phyloP scores from a whole-genome alignment of 2,888 invertebrate genomes.

The Tuberolachnus salignus region DNA sequence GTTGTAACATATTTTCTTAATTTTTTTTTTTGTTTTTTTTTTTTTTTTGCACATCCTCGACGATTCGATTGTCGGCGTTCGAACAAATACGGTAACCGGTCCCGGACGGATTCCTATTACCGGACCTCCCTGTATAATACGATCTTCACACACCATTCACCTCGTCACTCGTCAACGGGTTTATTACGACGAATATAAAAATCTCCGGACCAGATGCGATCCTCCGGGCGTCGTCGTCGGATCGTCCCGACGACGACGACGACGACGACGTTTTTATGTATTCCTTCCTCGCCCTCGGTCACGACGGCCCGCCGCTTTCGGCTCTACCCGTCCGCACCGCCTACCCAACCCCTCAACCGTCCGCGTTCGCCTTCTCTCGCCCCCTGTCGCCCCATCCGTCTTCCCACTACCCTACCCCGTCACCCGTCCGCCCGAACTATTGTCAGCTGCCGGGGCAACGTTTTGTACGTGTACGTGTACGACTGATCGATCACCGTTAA shows the following conservation, averaged over 20 bases:
- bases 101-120: background rate
- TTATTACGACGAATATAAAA: slow-evolving; percentile 11
- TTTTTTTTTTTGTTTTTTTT: too few relatives aligned
- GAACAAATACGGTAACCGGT: background rate
- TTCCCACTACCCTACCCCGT: background rate
- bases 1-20: too few relatives aligned
- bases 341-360: too few relatives aligned
- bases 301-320: background rate
- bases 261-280: slow-evolving; percentile 50
- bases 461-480: slow-evolving; percentile 13
- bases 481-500: slow-evolving; percentile 44
- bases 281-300: slow-evolving; percentile 20
- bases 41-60: too few relatives aligned
- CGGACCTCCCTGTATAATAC: slow-evolving; percentile 3
- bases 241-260: slow-evolving; percentile 33
- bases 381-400: too few relatives aligned
- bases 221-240: slow-evolving; percentile 26
- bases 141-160: background rate
- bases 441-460: slow-evolving; percentile 41
- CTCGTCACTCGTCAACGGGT: slow-evolving; percentile 39
- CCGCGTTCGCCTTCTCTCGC: too few relatives aligned
- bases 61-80: too few relatives aligned
- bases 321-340: too few relatives aligned
- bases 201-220: slow-evolving; percentile 41
- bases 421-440: background rate